Evolutionary conservation across 2,113 vertebrate species (phyloP), one percentile per base, ranked within the genome.

Genomic region (Microtus pennsylvanicus): DNA sequence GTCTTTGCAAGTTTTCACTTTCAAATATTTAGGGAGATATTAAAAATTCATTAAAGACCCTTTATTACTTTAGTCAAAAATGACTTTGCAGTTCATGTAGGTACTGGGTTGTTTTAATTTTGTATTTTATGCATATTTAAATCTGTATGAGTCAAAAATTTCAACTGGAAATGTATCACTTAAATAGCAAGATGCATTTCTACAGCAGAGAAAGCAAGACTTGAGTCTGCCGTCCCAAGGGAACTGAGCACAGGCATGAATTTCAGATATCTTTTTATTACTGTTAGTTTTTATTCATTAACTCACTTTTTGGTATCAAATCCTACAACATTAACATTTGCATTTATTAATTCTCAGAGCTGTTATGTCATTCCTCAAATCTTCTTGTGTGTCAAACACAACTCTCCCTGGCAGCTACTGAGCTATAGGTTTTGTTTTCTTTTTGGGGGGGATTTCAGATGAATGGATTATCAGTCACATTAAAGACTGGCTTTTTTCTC

Each of bases 41-140:
- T 52, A 35, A 87, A 90, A 77, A 0, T 85, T 92, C 50, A 63
- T 22, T 22, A 38, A 38, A 16, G 58, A 30, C 91, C 28, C 28
- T 72, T 86, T 89, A 72, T 78, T 63, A 95, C 88, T 91, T 82
- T 87, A 86, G 33, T 83, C 55, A 26, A 69, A 93, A 87, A 58
- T 92, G 72, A 75, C 58, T 65, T 69, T 89, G 76, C 26, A 30
- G 28, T 47, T 12, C 17, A 85, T 14, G 50, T 38, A 50, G 28
- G 22, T 26, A 50, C 72, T 81, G 30, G 50, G 70, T 52, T 80
- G 52, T 91, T 94, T 91, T 78, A 86, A 16, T 42, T 94, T 75
- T 69, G 77, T 28, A 24, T 7, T 80, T 86, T 94, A 80, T 19
- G 28, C 11, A 13, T 55, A 21, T 87, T 74, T 92, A 75, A 93